Conservation (phyloP, 2,888 invertebrate genomes). For the Chaetoderma sp. region DNA sequence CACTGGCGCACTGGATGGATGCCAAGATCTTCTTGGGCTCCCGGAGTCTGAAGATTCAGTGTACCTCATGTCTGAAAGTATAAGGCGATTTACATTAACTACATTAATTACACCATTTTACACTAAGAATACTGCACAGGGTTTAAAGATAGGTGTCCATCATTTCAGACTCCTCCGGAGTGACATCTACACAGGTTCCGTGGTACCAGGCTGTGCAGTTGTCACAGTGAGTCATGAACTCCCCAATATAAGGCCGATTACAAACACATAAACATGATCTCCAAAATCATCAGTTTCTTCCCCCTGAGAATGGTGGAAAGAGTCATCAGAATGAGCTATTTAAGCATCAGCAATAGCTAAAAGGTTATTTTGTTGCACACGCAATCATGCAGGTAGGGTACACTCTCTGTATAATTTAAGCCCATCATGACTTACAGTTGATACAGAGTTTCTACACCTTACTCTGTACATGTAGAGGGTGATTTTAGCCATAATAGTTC, state of each 20-base stretch:
- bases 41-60: too few relatives aligned
- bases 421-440: neutral
- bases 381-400: neutral
- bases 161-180: neutral
- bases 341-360: too few relatives aligned
- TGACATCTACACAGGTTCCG: neutral
- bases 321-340: too few relatives aligned
- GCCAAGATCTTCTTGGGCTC: too few relatives aligned
- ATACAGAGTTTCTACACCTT: neutral
- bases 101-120: too few relatives aligned
- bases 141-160: neutral
- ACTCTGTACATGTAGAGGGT: neutral
- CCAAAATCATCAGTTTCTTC: too few relatives aligned
- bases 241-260: neutral
- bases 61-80: too few relatives aligned
- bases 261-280: too few relatives aligned
- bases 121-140: too few relatives aligned
- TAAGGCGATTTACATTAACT: too few relatives aligned
- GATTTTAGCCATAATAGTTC: neutral
- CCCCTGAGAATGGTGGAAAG: too few relatives aligned
- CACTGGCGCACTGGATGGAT: too few relatives aligned
- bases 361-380: neutral
- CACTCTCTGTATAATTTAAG: neutral
- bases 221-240: neutral
- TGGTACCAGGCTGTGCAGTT: neutral